Evolutionary conservation across 2,888 invertebrate genomes (phyloP), one percentile per base, ranked within the genome.

Genomic region (Agrenia bidenticulata): DNA sequence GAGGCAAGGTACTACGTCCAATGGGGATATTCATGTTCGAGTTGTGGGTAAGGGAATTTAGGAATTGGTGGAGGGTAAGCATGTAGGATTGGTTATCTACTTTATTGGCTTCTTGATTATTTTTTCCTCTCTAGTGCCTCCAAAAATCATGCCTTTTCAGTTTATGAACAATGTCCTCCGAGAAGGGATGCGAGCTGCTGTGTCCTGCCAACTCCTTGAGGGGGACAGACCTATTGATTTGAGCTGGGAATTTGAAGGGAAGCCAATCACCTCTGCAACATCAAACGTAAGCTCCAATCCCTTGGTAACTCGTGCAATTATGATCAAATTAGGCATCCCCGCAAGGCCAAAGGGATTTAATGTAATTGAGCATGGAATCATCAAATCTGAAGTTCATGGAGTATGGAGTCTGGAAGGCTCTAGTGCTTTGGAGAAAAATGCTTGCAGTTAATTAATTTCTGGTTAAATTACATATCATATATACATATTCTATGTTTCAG

Each of bases 181-280:
- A 49, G 78, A 79, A 62, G 79, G 79, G n/a, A 77, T 92, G 87
- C 84, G 93, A 76, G 92, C 92, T 37, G 92, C 92, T 67, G 92
- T 94, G 79, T 89, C 92, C 74, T 94, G 93, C 80, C 90, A 92
- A 82, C 90, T 93, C 79, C 85, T 92, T 79, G 92, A 93, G 82
- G 94, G 95, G 23, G 94, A 95, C 82, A 85, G 92, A 77, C 95
- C 95, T 55, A 89, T 95, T 76, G 89, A 88, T 74, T 92, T 95
- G 82, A 86, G 89, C 61, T 96, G 94, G 94, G 90, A 91, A 78
- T 88, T 93, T 80, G 90, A 94, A 80, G 90, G 88, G 54, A 89
- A 89, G 78, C 85, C 88, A 4, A 86, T 92, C 76, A 84, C 86
- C 73, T 58, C 69, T 17, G 37, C 50, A 7, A 66, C 53, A 21